Evolutionary conservation across 2,888 invertebrate species (phyloP).

Genomic region (Gonocerus acuteangulatus): DNA sequence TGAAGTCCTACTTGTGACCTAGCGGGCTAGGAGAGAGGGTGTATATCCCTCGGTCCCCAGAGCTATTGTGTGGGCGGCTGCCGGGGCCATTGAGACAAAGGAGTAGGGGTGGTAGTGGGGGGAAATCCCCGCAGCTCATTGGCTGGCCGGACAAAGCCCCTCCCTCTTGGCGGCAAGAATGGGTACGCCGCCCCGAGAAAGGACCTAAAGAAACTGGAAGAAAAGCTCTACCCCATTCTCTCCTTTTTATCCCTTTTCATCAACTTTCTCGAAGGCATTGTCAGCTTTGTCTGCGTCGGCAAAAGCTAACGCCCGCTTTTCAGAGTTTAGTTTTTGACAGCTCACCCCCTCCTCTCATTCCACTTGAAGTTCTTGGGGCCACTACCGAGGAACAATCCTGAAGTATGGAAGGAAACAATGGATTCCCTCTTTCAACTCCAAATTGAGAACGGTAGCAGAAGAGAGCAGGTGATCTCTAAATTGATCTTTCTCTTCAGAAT

Average conservation of each 20-base stretch:
- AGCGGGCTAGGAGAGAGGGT: neutral
- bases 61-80: too few species aligned
- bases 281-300: constrained; percentile 4
- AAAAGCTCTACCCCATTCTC: constrained; percentile 18
- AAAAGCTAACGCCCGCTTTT: constrained; percentile 15
- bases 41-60: too few species aligned
- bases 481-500: constrained; percentile 9
- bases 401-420: constrained; percentile 11
- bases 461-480: constrained; percentile 16
- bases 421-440: neutral
- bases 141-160: constrained; percentile 19
- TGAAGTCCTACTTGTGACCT: too few species aligned
- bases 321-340: constrained; percentile 17
- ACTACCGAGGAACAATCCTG: neutral
- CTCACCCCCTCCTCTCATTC: neutral
- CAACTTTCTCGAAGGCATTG: constrained; percentile 18
- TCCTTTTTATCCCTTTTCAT: constrained; percentile 24
- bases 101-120: constrained; percentile 9
- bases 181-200: constrained; percentile 15
- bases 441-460: constrained; percentile 2
- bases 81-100: constrained; percentile 19
- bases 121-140: constrained; percentile 4
- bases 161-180: neutral
- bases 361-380: neutral
- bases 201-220: constrained; percentile 2